These are phyloP conservation scores for Caradrina clavipalpis DNA, from an alignment of 2,888 invertebrate species.

Conservation along the genomic window DNA sequence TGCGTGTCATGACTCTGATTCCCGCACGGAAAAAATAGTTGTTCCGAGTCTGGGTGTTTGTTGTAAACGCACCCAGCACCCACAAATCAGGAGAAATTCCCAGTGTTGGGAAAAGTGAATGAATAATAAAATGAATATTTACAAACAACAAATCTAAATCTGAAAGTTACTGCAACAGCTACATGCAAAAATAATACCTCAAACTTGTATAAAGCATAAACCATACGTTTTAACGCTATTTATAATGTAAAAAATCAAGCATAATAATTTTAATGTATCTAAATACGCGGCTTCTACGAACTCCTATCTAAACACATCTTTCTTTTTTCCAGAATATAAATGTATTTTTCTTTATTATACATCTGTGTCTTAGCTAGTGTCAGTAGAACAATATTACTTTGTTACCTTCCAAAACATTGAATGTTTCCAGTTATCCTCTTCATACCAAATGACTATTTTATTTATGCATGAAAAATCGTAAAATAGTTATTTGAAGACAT, in stretches of 20 bases:
- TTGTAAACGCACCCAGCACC: too few relatives aligned
- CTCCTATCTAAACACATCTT: neutral
- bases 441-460: slow-evolving; percentile 4
- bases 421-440: neutral
- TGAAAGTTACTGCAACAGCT: too few relatives aligned
- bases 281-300: slow-evolving; percentile 4
- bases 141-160: too few relatives aligned
- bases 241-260: too few relatives aligned
- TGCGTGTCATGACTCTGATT: too few relatives aligned
- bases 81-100: too few relatives aligned
- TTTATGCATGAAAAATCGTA: slow-evolving; percentile 19
- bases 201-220: too few relatives aligned
- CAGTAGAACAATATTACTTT: neutral
- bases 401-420: neutral
- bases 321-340: slow-evolving; percentile 12
- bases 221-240: neutral
- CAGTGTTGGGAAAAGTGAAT: too few relatives aligned
- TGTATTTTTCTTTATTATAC: neutral
- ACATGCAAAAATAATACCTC: too few relatives aligned
- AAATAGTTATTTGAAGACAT: neutral
- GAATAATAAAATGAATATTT: too few relatives aligned
- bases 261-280: neutral
- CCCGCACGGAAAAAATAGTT: too few relatives aligned
- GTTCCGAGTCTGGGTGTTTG: too few relatives aligned
- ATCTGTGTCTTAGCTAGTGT: neutral